Conservation (phyloP, 2,113 vertebrate species). For the Bagarius yarrelli region DNA sequence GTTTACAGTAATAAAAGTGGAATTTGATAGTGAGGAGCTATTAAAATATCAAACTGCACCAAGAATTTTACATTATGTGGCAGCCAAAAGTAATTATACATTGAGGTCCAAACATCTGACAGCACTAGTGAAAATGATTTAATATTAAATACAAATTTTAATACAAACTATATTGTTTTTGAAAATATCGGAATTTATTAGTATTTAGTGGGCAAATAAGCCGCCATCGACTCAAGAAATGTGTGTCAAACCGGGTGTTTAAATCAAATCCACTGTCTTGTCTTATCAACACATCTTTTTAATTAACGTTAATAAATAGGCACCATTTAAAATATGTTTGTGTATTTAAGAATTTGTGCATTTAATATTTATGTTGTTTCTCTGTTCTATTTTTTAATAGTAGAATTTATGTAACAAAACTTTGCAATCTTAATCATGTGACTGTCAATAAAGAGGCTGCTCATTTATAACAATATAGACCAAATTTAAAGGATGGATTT, state of each 20-base stretch:
- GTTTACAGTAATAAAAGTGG: no score
- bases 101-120: neutral
- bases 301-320: no score
- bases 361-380: no score
- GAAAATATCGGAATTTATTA: neutral
- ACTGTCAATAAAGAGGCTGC: no score
- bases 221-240: neutral
- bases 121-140: neutral
- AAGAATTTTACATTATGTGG: neutral
- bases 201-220: neutral
- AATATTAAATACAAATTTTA: neutral
- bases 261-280: neutral
- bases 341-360: no score
- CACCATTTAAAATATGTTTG: no score
- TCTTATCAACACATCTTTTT: neutral
- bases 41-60: neutral
- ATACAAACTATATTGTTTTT: neutral
- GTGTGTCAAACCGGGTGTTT: neutral
- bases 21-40: no score
- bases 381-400: no score
- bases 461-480: no score
- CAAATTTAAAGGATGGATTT: conserved; percentile 26
- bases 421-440: no score
- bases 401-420: no score
- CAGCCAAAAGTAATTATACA: neutral